Percentiles rank a stretch among this genome's conserved stretches.
phyloP scores from a whole-genome alignment of 2,113 vertebrate genomes.

The Ramphastos sulfuratus region DNA sequence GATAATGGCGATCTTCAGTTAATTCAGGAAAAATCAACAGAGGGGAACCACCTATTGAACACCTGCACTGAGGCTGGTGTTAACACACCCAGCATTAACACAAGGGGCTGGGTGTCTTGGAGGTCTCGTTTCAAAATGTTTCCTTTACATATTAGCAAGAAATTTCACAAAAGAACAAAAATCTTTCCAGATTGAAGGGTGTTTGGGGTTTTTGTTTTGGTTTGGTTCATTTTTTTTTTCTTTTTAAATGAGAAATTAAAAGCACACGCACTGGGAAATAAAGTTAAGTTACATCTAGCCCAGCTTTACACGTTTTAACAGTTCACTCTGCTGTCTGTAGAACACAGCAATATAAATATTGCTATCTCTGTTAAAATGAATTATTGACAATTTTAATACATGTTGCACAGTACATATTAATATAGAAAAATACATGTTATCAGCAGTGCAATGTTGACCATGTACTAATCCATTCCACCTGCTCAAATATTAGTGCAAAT shows the following conservation, averaged over 20 bases:
- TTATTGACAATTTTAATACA: conserved; percentile 84
- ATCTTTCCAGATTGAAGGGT: not conserved
- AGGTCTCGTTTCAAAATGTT: not conserved
- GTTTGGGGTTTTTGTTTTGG: too few relatives aligned
- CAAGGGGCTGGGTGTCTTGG: not conserved
- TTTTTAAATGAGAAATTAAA: not conserved
- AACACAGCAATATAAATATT: conserved; percentile 80
- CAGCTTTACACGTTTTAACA: conserved; percentile 62
- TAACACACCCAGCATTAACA: not conserved
- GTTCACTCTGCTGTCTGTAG: conserved; percentile 69
- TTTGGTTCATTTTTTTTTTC: fast-evolving
- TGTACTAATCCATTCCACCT: conserved; percentile 99
- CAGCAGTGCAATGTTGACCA: conserved; percentile 90
- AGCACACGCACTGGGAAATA: not conserved
- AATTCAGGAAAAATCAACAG: not conserved
- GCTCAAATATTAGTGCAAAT: conserved; percentile 95
- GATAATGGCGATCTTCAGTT: not conserved
- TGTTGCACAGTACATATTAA: conserved; percentile 86
- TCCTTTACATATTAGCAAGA: not conserved
- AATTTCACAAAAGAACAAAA: not conserved
- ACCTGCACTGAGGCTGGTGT: not conserved
- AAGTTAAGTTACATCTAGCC: conserved; percentile 65
- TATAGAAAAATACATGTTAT: conserved; percentile 84
- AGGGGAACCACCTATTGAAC: not conserved
- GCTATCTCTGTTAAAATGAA: conserved; percentile 79